These are phyloP conservation scores for Acropternis orthonyx DNA, from an alignment of 2,797 vertebrate species.

Conservation along the genomic window DNA sequence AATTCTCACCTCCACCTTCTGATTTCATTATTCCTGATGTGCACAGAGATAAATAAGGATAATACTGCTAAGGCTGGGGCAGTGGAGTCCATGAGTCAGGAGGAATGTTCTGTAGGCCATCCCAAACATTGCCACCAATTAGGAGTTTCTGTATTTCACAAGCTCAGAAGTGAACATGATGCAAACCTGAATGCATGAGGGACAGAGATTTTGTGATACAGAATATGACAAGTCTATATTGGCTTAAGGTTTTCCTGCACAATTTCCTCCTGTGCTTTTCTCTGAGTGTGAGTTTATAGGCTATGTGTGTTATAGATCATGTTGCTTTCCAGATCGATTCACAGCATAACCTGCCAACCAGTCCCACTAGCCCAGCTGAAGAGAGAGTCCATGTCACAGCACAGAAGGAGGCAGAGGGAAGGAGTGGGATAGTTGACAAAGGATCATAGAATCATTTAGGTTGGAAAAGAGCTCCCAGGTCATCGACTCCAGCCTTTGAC, in stretches of 20 bases:
- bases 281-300: neutral
- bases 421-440: neutral
- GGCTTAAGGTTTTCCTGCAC: neutral
- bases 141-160: neutral
- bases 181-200: neutral
- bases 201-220: neutral
- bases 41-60: neutral
- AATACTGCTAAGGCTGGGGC: neutral
- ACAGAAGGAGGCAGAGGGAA: neutral
- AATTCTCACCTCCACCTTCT: neutral
- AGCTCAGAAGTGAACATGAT: neutral
- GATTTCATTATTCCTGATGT: neutral
- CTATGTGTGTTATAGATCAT: neutral
- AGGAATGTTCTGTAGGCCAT: neutral
- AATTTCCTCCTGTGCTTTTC: neutral
- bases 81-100: neutral
- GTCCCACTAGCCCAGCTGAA: neutral
- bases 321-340: neutral
- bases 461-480: neutral
- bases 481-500: neutral
- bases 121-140: neutral
- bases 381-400: neutral
- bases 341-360: neutral
- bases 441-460: neutral
- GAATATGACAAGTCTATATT: neutral